Evolutionary conservation across 2,888 invertebrate genomes (phyloP).

Genomic region (Linyphia triangularis): DNA sequence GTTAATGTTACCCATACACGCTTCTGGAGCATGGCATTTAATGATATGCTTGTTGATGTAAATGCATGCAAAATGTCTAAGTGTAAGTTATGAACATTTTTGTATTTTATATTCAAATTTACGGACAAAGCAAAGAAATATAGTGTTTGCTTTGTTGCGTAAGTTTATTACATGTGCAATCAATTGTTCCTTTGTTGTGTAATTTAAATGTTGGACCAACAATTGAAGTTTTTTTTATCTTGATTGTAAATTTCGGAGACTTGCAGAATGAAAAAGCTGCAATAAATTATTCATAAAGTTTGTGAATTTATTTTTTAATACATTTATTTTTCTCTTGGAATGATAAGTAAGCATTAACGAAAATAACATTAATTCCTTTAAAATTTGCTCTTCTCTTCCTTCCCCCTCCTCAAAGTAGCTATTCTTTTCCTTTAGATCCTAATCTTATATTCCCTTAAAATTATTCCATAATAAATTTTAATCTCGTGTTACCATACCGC

Average conservation of each 20-base stretch:
- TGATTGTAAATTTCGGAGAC: constrained; percentile 6
- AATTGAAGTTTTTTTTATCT: constrained; percentile 16
- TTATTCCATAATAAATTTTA: too few relatives aligned
- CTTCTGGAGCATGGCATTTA: neutral
- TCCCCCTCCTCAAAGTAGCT: too few relatives aligned
- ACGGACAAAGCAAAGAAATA: constrained; percentile 1
- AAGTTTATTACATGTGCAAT: neutral
- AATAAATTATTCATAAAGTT: constrained; percentile 32
- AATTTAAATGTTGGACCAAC: constrained; percentile 35
- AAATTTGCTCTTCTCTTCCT: too few relatives aligned
- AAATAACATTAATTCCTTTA: too few relatives aligned
- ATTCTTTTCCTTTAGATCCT: too few relatives aligned
- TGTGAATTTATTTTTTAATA: too few relatives aligned
- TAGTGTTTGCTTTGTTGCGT: neutral
- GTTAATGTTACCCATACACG: neutral
- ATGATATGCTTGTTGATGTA: constrained; percentile 40
- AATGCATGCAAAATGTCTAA: constrained; percentile 36
- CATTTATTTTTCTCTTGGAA: too few relatives aligned
- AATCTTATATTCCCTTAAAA: too few relatives aligned
- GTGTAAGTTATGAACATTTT: constrained; percentile 21
- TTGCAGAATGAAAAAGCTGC: constrained; percentile 31
- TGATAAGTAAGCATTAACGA: too few relatives aligned
- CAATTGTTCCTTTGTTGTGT: constrained; percentile 14
- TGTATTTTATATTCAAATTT: constrained; percentile 10
- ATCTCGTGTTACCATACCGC: too few relatives aligned